Conservation (phyloP, 2,888 invertebrate genomes). For the Drosophila neutralis region DNA sequence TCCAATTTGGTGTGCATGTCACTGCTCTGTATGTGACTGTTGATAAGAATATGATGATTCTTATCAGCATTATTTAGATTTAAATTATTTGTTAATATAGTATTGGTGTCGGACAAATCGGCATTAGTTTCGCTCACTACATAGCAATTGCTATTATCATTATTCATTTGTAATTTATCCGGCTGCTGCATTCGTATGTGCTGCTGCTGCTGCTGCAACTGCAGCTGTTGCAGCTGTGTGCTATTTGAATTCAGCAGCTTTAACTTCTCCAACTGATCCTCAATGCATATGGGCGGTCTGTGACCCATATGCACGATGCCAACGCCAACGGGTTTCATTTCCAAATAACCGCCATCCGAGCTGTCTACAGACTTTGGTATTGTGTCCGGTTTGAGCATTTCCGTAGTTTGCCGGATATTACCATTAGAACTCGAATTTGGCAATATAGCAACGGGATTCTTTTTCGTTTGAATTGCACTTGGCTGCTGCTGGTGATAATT, state of each 20-base stretch:
- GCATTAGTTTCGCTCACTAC: slow-evolving; percentile 15
- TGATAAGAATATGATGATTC: slow-evolving; percentile 2
- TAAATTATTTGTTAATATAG: slow-evolving; percentile 17
- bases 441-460: slow-evolving; percentile 18
- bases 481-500: slow-evolving; percentile 20
- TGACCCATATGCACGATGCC: slow-evolving; percentile 56
- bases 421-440: slow-evolving; percentile 39
- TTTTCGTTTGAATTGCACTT: slow-evolving; percentile 20
- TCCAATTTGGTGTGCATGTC: slow-evolving; percentile 30
- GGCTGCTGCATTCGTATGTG: slow-evolving; percentile 1
- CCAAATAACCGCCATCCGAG: slow-evolving; percentile 86
- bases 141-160: slow-evolving; percentile 20
- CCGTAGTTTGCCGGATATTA: slow-evolving; percentile 39
- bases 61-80: slow-evolving; percentile 23
- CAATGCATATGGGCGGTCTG: slow-evolving; percentile 36
- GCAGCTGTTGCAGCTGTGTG: not conserved
- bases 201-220: not conserved
- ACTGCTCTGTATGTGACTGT: slow-evolving; percentile 3
- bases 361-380: slow-evolving; percentile 20
- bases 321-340: slow-evolving; percentile 87
- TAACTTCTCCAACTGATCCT: slow-evolving; percentile 48
- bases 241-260: slow-evolving; percentile 28
- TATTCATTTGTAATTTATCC: slow-evolving; percentile 9
- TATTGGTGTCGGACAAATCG: slow-evolving; percentile 22
- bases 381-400: slow-evolving; percentile 32